Evolutionary conservation across 2,797 vertebrate species (phyloP).

Genomic region (Capromys pilorides): DNA sequence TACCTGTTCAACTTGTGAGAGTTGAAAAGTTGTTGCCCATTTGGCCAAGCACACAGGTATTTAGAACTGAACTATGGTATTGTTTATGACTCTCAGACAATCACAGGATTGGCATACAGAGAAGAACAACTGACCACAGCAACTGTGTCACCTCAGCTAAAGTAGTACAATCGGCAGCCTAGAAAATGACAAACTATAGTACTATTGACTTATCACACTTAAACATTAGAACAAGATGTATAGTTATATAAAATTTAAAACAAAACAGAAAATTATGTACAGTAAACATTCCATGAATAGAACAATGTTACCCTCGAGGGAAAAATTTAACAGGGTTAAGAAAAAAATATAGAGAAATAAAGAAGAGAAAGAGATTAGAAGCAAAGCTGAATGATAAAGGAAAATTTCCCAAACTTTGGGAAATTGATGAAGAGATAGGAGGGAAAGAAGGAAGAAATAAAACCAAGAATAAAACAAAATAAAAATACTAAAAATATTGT

Average conservation of each 20-base stretch:
- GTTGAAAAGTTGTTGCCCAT: not conserved
- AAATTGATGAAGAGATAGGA: not conserved
- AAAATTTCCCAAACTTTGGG: not conserved
- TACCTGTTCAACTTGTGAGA: not conserved
- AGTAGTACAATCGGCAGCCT: not conserved
- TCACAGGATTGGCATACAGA: not conserved
- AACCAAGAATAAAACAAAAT: not conserved
- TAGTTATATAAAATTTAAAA: not conserved
- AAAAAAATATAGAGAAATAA: not conserved
- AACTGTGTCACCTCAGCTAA: not conserved
- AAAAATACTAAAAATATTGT: not conserved
- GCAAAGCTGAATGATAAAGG: not conserved
- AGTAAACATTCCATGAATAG: not conserved
- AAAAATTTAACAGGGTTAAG: not conserved
- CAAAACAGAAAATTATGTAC: not conserved
- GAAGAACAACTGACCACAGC: not conserved
- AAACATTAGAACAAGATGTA: not conserved
- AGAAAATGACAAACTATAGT: not conserved
- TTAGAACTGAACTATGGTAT: not conserved
- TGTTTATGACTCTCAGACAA: not conserved
- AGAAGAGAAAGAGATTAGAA: not conserved
- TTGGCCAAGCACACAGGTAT: not conserved
- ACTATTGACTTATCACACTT: not conserved
- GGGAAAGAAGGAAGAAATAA: not conserved
- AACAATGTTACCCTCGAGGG: not conserved